Evolutionary conservation across 64 coral and sea anemone species (phyloP), one percentile per base, ranked within the genome.

Genomic region (Porites australiensis): DNA sequence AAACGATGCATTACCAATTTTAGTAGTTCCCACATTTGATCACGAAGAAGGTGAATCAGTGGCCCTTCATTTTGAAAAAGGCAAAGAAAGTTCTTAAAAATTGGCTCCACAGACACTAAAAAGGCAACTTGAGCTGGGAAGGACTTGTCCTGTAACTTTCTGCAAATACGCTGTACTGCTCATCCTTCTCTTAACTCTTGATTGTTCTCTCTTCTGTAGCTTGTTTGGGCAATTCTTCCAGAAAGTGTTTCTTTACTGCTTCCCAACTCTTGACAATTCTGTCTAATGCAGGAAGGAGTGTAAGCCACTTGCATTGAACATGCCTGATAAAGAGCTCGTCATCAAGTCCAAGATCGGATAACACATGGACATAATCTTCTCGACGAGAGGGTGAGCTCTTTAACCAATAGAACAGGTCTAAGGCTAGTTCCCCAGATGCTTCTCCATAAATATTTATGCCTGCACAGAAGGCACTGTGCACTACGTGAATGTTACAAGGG

Each of bases 1-100:
- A 83, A 84, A 48, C 18, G 87, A 64, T 72, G 44, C 90, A 92
- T 85, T 43, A 92, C 18, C 8, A 71, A 87, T 37, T 93, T 93
- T 21, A 93, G 61, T 45, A 87, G 85, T 27, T 94, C 85, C 88
- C 65, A 88, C 85, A 88, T 83, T 82, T 50, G 8, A 73, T 73
- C 54, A 83, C 58, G 86, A 15, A 94, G 85, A 37, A 88, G n/a
- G 57, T 94, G 92, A 88, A 94, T 94, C 37, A 93, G 68, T 50
- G 68, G 92, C 4, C 86, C 85, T 88, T 94, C 79, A 76, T 45
- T 83, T 19, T 91, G 89, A 63, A 92, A 92, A 85, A 93, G 88
- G 76, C 76, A 82, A 5, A 81, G 11, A 65, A 93, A 88, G 66
- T 74, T 88, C 64, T 93, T 75, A 75, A 93, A 87, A 64, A 88